Evolutionary conservation across 1,140 invertebrate genomes (phyloP), one percentile per base, ranked within the genome.

Genomic region (Drosophila kurseongensis): DNA sequence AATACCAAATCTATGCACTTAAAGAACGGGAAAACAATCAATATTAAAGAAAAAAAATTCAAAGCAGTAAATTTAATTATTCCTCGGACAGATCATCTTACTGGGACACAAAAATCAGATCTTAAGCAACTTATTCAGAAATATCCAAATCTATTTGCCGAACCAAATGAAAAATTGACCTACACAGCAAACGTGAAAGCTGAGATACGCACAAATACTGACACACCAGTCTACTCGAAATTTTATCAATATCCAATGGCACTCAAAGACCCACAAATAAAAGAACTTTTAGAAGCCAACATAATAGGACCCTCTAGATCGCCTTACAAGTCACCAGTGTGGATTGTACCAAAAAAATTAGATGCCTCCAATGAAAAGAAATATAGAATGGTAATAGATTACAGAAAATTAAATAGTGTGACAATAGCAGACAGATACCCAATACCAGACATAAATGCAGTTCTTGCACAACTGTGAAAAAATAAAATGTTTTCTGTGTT

Each of bases 241-340:
- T 75, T 55, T 36, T 78, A 78, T 75, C 1, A n/a, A n/a, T n/a
- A n/a, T n/a, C n/a, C n/a, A n/a, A n/a, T n/a, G n/a, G n/a, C n/a
- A n/a, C n/a, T n/a, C n/a, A 84, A 73, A 75, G 35, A 73, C 14
- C 58, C 32, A 18, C 67, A 77, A 42, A 42, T 77, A 6, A 9
- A 67, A 50, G 27, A 75, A 58, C 41, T 77, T 9, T 50, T 83
- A 36, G 36, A 71, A 12, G 55, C 66, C 54, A 63, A 60, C 12
- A 75, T 80, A 36, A 83, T 77, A 52, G 76, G 12, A 18, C 18
- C 18, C 18, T 18, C 18, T 18, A 18, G 18, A 18, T 18, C 18
- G 18, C 18, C 18, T 18, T 18, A 18, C 18, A 18, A 18, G 1
- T 18, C 18, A 18, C 1, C 18, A 18, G 60, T 79, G 4, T 76